A percentile compares a stretch with the other conserved stretches of the same genome.
Evolutionary conservation across 1,140 invertebrate genomes (phyloP).

Genomic region (Drosophila nikananu): DNA sequence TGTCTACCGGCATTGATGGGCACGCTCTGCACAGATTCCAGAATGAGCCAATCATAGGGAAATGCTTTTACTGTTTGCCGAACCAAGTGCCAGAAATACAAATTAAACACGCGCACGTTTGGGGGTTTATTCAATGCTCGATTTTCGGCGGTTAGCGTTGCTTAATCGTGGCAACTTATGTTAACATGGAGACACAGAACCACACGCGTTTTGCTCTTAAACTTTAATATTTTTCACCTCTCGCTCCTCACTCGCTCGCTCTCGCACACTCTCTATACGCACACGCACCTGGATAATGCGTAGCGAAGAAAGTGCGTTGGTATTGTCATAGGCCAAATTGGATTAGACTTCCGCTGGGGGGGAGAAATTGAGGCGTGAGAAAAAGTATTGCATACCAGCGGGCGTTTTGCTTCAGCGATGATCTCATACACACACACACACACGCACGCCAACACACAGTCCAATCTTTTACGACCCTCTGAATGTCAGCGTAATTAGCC

Average conservation of each 20-base stretch:
- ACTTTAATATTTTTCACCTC: constrained; percentile 28
- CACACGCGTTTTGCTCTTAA: constrained; percentile 40
- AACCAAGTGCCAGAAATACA: constrained; percentile 72
- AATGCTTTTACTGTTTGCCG: constrained; percentile 68
- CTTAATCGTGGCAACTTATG: constrained; percentile 54
- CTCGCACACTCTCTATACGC: constrained; percentile 57
- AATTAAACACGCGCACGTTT: constrained; percentile 63
- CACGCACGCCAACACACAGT: constrained; percentile 15
- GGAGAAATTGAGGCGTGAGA: constrained; percentile 44
- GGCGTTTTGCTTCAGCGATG: constrained; percentile 63
- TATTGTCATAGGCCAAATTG: constrained; percentile 70
- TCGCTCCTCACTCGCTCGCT: constrained; percentile 15
- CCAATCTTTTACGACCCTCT: constrained; percentile 7
- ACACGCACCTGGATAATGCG: constrained; percentile 75
- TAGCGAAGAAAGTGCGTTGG: constrained; percentile 74
- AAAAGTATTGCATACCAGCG: constrained; percentile 77
- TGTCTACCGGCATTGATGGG: constrained; percentile 96
- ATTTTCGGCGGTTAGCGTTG: constrained; percentile 23
- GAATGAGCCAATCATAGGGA: constrained; percentile 96
- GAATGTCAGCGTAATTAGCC: constrained; percentile 38
- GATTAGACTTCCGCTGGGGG: constrained; percentile 55
- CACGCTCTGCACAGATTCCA: constrained; percentile 97
- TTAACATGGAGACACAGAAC: constrained; percentile 38
- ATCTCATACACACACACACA: constrained; percentile 66
- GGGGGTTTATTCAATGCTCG: constrained; percentile 37